These are phyloP conservation scores for Pseudoatta argentina DNA, from an alignment of 1,140 invertebrate genomes.

Conservation along the genomic window DNA sequence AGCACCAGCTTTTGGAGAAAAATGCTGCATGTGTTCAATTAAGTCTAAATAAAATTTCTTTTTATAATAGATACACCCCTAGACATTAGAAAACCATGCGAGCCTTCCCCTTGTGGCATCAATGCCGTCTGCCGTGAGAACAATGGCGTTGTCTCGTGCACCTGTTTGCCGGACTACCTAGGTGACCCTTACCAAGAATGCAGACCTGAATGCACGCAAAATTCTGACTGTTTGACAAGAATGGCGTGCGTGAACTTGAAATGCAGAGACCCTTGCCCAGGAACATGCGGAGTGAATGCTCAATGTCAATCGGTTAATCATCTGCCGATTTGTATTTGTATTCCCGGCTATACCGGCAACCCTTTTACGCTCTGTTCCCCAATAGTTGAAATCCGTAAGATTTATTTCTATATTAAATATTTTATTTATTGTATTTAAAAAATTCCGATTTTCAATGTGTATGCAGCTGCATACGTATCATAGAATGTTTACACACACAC, in stretches of 20 bases:
- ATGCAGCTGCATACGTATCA: neutral
- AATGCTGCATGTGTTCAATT: constrained; percentile 31
- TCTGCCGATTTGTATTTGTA: constrained; percentile 88
- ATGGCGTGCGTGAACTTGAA: constrained; percentile 89
- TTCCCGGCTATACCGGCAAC: constrained; percentile 88
- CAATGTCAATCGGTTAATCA: constrained; percentile 90
- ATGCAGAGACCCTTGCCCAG: constrained; percentile 89
- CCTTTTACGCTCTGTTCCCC: constrained; percentile 85
- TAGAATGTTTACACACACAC: neutral
- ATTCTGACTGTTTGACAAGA: constrained; percentile 89
- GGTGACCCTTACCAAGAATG: constrained; percentile 91
- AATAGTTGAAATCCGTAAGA: constrained; percentile 78
- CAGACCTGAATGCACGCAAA: constrained; percentile 91
- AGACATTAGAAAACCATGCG: constrained; percentile 87
- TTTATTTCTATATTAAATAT: constrained; percentile 74
- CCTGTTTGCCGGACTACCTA: constrained; percentile 90
- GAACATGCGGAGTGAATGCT: constrained; percentile 89
- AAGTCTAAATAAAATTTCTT: constrained; percentile 80
- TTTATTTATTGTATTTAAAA: constrained; percentile 50
- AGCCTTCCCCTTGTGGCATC: constrained; percentile 89
- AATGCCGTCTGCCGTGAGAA: constrained; percentile 87
- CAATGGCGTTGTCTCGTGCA: constrained; percentile 86
- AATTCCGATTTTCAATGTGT: constrained; percentile 60
- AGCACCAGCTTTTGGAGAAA: constrained; percentile 65
- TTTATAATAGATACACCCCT: constrained; percentile 77